Conservation (phyloP, 2,113 vertebrate genomes). For the Corvus cornix region DNA sequence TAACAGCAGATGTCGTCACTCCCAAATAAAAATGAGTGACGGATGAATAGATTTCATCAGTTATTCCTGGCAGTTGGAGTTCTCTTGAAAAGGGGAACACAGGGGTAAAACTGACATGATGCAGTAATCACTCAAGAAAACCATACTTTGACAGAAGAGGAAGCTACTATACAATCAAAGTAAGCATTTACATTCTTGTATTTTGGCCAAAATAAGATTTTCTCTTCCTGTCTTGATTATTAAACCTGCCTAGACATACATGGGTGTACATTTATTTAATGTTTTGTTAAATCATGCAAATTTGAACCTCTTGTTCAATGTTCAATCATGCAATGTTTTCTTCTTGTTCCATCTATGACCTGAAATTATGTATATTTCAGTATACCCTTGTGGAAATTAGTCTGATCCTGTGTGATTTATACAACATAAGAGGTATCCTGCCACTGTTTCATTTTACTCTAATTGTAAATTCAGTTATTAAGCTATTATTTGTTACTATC, state of each 20-base stretch:
- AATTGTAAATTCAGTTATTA: not conserved
- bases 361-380: not conserved
- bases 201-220: constrained; percentile 8
- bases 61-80: constrained; percentile 46
- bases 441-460: not conserved
- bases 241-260: not conserved
- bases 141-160: constrained; percentile 54
- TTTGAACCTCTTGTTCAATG: not conserved
- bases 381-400: not conserved
- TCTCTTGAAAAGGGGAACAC: constrained; percentile 55
- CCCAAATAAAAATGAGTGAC: constrained; percentile 65
- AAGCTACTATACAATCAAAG: constrained; percentile 53
- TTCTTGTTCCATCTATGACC: not conserved
- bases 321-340: not conserved
- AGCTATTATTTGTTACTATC: not conserved
- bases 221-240: not conserved
- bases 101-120: constrained; percentile 38
- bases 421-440: not conserved
- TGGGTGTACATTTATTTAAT: not conserved
- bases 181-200: constrained; percentile 61
- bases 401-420: not conserved
- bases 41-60: constrained; percentile 41
- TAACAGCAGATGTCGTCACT: constrained; percentile 68
- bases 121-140: constrained; percentile 57
- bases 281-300: not conserved